phyloP scores from a whole-genome alignment of 2,113 vertebrate species.

The Candoia aspera region DNA sequence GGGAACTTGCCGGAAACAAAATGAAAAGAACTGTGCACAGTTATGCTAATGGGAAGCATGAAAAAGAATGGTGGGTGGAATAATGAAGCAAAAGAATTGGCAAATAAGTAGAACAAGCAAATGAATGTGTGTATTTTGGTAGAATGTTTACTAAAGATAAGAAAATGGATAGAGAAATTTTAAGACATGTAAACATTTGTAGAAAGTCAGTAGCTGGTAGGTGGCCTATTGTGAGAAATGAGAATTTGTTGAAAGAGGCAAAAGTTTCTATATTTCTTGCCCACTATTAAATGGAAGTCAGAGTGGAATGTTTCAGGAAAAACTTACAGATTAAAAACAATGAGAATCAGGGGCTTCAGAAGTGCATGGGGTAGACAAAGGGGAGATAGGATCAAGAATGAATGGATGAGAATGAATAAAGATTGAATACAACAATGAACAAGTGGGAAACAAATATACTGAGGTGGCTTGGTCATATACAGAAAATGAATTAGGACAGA shows the following conservation, averaged over 20 bases:
- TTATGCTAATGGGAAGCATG: not conserved
- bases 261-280: not conserved
- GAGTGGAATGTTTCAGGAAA: not conserved
- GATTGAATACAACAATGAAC: not conserved
- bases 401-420: not conserved
- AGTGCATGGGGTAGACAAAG: not conserved
- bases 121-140: not conserved
- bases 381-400: not conserved
- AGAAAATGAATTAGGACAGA: not conserved
- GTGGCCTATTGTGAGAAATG: not conserved
- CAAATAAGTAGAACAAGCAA: not conserved
- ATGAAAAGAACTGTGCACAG: not conserved
- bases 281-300: not conserved
- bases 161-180: not conserved
- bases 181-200: not conserved
- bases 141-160: not conserved
- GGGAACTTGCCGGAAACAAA: not conserved
- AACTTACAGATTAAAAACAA: not conserved
- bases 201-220: not conserved
- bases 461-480: not conserved
- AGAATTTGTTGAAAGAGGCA: not conserved
- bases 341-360: not conserved
- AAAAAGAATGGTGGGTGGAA: not conserved
- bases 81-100: not conserved
- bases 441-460: not conserved